These are phyloP conservation scores for Drosophila borborema DNA, from an alignment of 2,888 invertebrate genomes.

Conservation along the genomic window DNA sequence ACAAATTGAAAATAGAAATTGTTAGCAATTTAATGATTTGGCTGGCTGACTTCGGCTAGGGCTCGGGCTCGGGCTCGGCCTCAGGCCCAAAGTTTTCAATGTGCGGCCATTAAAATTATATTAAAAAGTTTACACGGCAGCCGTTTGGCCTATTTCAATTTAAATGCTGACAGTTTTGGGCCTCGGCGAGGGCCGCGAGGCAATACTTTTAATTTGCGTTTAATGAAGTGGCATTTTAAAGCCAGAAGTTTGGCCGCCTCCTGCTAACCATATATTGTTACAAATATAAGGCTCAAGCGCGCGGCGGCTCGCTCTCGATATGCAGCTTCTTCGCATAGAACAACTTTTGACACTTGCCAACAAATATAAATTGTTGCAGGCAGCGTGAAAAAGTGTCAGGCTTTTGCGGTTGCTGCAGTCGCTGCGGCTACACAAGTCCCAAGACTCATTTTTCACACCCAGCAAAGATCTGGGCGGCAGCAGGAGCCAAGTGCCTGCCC, in stretches of 20 bases:
- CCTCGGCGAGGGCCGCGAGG: conserved; percentile 7
- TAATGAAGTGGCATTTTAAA: conserved; percentile 63
- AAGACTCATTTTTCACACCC: conserved; percentile 76
- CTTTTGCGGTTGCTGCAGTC: conserved; percentile 62
- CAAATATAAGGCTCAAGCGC: background rate
- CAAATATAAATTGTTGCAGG: conserved; percentile 75
- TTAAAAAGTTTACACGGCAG: conserved; percentile 70
- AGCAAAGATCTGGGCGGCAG: conserved; percentile 24
- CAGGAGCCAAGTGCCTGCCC: conserved; percentile 15
- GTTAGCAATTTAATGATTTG: conserved; percentile 64
- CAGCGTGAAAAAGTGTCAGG: conserved; percentile 72
- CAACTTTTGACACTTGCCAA: conserved; percentile 73
- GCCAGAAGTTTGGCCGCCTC: conserved; percentile 10
- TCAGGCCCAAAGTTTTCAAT: conserved; percentile 49
- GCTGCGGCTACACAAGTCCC: conserved; percentile 62
- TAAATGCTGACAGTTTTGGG: conserved; percentile 45
- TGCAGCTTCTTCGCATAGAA: conserved; percentile 22
- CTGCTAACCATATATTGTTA: background rate
- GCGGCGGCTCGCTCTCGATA: background rate
- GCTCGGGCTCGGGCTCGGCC: no score
- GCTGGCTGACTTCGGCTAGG: background rate
- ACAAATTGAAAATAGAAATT: conserved; percentile 74
- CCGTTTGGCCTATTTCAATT: conserved; percentile 60
- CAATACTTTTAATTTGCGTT: conserved; percentile 58
- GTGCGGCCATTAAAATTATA: conserved; percentile 69